These are phyloP conservation scores for Bufo bufo DNA, from an alignment of 2,113 vertebrate species.

Conservation along the genomic window DNA sequence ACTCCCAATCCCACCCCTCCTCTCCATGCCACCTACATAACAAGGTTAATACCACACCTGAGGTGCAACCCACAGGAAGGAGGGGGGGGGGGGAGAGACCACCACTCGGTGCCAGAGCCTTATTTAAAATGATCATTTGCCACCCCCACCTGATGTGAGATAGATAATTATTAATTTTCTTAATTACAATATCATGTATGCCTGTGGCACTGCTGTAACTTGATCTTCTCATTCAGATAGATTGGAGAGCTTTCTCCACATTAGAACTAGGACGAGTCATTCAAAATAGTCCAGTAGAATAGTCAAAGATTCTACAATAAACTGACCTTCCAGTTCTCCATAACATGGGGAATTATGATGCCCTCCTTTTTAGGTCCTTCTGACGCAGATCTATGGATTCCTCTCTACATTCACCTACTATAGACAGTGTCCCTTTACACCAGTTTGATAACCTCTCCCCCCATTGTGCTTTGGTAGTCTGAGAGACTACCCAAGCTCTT, in stretches of 20 bases:
- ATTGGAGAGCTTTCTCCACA: neutral
- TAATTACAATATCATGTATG: conserved; percentile 41
- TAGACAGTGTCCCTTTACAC: no score
- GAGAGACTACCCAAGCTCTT: no score
- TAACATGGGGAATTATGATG: no score
- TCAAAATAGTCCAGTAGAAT: neutral
- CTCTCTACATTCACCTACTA: no score
- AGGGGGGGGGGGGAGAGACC: neutral
- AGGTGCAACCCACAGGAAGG: conserved; percentile 33
- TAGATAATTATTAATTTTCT: conserved; percentile 41
- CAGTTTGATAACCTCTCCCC: no score
- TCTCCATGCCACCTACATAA: conserved; percentile 53
- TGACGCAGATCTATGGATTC: no score
- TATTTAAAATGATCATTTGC: conserved; percentile 16
- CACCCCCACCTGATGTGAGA: conserved; percentile 16
- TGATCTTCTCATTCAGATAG: neutral
- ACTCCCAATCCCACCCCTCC: conserved; percentile 40
- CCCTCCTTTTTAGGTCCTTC: no score
- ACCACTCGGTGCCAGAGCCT: neutral
- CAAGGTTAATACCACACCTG: conserved; percentile 59
- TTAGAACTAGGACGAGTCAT: neutral
- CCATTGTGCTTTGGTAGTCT: no score
- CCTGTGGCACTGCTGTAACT: conserved; percentile 17
- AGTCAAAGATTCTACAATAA: no score
- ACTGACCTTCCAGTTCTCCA: no score